A percentile compares a stretch with the other conserved stretches of the same genome.
Conservation (phyloP, 2,888 invertebrate genomes). For the Temnothorax rugatulus region DNA sequence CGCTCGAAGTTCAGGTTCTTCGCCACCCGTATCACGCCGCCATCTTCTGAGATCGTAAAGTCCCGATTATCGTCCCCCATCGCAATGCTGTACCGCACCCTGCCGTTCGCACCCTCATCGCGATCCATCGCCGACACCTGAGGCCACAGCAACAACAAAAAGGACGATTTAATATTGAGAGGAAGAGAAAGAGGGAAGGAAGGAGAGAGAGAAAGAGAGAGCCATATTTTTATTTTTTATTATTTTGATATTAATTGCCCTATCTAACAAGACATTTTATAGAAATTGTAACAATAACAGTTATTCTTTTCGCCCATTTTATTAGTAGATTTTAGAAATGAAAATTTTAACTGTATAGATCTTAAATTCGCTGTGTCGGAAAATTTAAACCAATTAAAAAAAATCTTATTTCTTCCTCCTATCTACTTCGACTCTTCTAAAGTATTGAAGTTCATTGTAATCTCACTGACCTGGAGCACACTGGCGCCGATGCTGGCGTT, state of each 20-base stretch:
- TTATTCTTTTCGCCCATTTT: not conserved
- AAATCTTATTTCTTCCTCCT: not conserved
- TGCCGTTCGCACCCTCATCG: constrained; percentile 96
- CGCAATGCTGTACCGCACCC: constrained; percentile 95
- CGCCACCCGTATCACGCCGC: constrained; percentile 95
- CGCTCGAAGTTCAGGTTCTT: constrained; percentile 98
- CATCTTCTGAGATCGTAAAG: constrained; percentile 96
- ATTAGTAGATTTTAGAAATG: not conserved
- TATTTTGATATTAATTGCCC: not conserved
- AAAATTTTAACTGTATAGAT: not conserved
- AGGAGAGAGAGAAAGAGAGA: not conserved
- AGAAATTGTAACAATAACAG: constrained; percentile 10
- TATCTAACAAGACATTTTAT: not conserved
- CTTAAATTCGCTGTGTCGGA: not conserved
- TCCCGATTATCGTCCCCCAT: constrained; percentile 96
- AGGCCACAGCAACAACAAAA: not conserved
- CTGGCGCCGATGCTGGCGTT: constrained; percentile 97
- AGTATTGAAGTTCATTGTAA: not conserved
- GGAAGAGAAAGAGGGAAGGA: not conserved
- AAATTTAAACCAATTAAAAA: not conserved
- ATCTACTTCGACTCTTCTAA: not conserved
- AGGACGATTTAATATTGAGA: not conserved
- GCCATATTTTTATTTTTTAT: not conserved
- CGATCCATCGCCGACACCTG: constrained; percentile 96
- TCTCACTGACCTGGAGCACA: constrained; percentile 90